A percentile compares a stretch with the other conserved stretches of the same genome.
phyloP scores from a whole-genome alignment of 2,113 vertebrate species.

The Anhinga rufa region DNA sequence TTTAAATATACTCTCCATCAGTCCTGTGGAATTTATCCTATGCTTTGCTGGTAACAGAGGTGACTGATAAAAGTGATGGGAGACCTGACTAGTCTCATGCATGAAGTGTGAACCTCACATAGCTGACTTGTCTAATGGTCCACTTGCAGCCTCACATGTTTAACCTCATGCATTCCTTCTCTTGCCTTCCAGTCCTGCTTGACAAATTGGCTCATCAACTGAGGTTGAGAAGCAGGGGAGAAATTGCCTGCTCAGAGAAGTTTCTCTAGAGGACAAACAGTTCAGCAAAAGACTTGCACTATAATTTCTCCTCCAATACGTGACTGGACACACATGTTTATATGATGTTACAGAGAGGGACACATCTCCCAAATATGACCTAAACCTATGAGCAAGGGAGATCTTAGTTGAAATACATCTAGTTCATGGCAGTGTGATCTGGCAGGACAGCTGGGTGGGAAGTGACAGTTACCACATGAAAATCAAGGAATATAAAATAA shows the following conservation, averaged over 20 bases:
- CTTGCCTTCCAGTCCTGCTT: background rate
- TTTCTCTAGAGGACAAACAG: background rate
- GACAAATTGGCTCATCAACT: background rate
- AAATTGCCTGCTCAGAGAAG: background rate
- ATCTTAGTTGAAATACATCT: background rate
- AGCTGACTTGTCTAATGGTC: background rate
- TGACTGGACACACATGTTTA: background rate
- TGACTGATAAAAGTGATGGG: background rate
- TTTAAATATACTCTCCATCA: background rate
- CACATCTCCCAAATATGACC: background rate
- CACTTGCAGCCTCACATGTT: background rate
- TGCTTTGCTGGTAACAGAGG: background rate
- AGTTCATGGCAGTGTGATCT: background rate
- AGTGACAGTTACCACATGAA: background rate
- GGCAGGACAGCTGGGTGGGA: background rate
- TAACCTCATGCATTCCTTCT: background rate
- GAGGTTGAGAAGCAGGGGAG: background rate
- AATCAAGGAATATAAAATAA: background rate
- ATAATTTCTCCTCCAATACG: background rate
- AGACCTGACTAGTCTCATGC: background rate
- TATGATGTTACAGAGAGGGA: background rate
- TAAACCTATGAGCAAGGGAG: background rate
- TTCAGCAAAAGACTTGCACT: background rate
- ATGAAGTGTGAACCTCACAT: background rate
- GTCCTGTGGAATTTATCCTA: background rate